These are phyloP conservation scores for Noctua janthina DNA, from an alignment of 2,888 invertebrate genomes.

Conservation along the genomic window DNA sequence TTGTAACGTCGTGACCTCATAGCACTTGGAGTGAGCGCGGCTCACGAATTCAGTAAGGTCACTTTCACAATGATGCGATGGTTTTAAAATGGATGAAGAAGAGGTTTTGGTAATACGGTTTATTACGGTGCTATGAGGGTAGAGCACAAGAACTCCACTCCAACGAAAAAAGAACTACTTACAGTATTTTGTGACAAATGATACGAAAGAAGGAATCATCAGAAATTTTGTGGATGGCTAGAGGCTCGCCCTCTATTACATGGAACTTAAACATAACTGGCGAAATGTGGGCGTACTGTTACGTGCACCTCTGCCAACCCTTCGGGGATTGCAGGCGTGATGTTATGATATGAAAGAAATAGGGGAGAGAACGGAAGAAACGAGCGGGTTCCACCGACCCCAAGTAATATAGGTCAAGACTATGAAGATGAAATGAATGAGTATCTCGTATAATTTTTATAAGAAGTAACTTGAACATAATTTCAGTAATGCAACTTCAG, in stretches of 20 bases:
- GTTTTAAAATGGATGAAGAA: conserved; percentile 2
- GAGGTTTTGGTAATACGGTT: neutral
- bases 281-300: too few species aligned
- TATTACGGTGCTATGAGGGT: neutral
- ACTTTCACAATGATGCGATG: conserved; percentile 49
- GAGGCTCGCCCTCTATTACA: too few species aligned
- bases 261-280: too few species aligned
- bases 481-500: neutral
- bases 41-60: conserved; percentile 51
- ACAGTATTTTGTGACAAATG: neutral
- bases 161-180: neutral
- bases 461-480: neutral
- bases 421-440: neutral
- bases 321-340: too few species aligned
- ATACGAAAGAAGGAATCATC: neutral
- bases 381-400: neutral
- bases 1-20: conserved; percentile 53
- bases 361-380: neutral
- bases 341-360: too few species aligned
- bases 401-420: neutral
- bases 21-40: conserved; percentile 15
- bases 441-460: neutral
- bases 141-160: neutral
- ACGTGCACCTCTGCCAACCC: too few species aligned
- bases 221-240: too few species aligned